A percentile compares a stretch with the other conserved stretches of the same genome.
These are phyloP conservation scores for Brachionus paranguensis DNA, from an alignment of 1,140 invertebrate genomes.

Conservation along the genomic window DNA sequence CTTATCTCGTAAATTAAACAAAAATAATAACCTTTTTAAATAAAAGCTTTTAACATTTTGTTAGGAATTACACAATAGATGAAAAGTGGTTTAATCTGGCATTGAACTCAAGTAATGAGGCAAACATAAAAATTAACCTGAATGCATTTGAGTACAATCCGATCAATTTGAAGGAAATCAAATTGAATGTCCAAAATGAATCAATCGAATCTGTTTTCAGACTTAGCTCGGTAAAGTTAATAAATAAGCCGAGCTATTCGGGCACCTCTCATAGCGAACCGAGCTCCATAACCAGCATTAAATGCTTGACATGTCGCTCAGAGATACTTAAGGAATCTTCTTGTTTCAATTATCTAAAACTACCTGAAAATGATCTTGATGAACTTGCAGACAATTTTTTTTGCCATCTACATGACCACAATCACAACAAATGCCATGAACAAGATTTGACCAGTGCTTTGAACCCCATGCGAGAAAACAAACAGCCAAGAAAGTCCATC, in stretches of 20 bases:
- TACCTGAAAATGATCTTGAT: conserved; percentile 30
- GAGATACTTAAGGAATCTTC: not conserved
- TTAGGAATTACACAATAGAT: not conserved
- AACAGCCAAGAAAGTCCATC: not conserved
- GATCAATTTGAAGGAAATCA: conserved; percentile 2
- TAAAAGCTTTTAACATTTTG: not conserved
- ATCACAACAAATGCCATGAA: not conserved
- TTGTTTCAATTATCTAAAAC: not conserved
- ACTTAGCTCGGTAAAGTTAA: not conserved
- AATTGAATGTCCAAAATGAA: not conserved
- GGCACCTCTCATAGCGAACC: not conserved
- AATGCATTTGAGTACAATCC: not conserved
- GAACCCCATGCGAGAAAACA: not conserved
- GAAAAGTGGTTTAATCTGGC: not conserved
- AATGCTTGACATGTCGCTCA: not conserved
- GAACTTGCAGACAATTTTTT: conserved; percentile 39
- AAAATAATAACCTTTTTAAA: not conserved
- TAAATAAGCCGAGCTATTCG: not conserved
- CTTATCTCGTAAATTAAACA: not conserved
- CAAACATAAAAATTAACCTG: not conserved
- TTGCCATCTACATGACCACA: conserved; percentile 34
- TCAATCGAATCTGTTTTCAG: not conserved
- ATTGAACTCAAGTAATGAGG: not conserved
- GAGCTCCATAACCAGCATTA: not conserved
- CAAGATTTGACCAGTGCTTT: not conserved